Evolutionary conservation across 2,113 vertebrate genomes (phyloP).

Genomic region (Tachysurus fulvidraco): DNA sequence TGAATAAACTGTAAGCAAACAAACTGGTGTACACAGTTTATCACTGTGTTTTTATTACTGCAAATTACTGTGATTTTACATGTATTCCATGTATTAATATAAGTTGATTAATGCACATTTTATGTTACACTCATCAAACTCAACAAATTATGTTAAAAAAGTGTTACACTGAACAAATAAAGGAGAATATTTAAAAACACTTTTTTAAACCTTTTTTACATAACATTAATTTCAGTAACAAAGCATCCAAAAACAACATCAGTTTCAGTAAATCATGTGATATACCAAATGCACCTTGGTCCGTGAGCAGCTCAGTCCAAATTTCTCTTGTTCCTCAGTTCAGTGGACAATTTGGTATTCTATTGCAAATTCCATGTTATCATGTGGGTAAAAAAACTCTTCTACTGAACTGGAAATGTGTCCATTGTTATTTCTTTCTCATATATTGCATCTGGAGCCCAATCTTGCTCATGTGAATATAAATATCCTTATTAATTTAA

Average conservation of each 20-base stretch:
- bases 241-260: neutral
- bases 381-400: neutral
- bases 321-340: neutral
- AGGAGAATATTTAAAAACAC: neutral
- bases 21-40: neutral
- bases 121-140: neutral
- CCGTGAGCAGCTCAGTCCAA: neutral
- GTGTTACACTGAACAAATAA: neutral
- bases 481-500: neutral
- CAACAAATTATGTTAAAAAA: too few species aligned
- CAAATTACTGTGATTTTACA: neutral
- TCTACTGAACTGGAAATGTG: neutral
- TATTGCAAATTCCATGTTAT: neutral
- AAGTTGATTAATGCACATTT: neutral
- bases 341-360: neutral
- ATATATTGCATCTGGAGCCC: neutral
- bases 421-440: neutral
- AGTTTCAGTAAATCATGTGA: neutral
- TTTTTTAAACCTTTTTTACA: neutral
- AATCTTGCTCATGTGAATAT: neutral
- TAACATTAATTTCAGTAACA: neutral
- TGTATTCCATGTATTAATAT: neutral
- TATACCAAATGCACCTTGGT: neutral
- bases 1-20: neutral
- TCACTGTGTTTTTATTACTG: neutral